Evolutionary conservation across 1,140 invertebrate species (phyloP).

Genomic region (Cydia amplana): DNA sequence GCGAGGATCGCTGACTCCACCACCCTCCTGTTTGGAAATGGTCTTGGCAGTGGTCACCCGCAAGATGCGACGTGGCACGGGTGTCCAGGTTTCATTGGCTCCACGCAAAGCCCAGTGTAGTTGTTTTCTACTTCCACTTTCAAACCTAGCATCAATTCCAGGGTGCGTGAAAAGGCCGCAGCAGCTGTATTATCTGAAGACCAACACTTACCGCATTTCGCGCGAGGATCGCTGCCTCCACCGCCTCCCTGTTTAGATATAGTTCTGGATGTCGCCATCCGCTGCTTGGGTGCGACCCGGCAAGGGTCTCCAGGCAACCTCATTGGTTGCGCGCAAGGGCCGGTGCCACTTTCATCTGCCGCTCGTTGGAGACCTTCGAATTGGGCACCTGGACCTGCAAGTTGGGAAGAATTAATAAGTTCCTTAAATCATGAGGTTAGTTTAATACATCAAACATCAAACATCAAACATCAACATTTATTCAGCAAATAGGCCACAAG

Average conservation of each 20-base stretch:
- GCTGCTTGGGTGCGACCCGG: slow-evolving; percentile 72
- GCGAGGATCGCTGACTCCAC: slow-evolving; percentile 49
- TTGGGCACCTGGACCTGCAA: slow-evolving; percentile 75
- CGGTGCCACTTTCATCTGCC: slow-evolving; percentile 71
- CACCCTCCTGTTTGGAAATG: slow-evolving; percentile 60
- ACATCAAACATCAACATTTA: too few species aligned
- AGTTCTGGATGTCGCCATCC: slow-evolving; percentile 52
- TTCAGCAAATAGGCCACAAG: too few species aligned
- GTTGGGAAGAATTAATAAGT: background rate
- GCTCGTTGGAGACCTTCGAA: slow-evolving; percentile 78
- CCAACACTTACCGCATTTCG: slow-evolving; percentile 60
- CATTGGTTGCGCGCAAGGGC: slow-evolving; percentile 76
- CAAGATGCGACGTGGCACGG: slow-evolving; percentile 76
- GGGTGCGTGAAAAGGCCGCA: too few species aligned
- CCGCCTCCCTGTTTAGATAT: slow-evolving; percentile 61
- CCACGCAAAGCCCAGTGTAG: slow-evolving; percentile 75
- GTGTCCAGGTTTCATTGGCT: slow-evolving; percentile 75
- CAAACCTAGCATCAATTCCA: slow-evolving; percentile 39
- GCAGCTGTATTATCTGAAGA: too few species aligned
- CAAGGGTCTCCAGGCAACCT: slow-evolving; percentile 77
- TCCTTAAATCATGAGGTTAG: background rate
- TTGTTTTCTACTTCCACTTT: background rate
- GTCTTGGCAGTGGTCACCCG: slow-evolving; percentile 52
- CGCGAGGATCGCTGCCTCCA: slow-evolving; percentile 50
- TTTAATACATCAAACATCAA: too few species aligned